A percentile compares a stretch with the other conserved stretches of the same genome.
These are phyloP conservation scores for Spisula subtruncata DNA, from an alignment of 2,888 invertebrate species.

Conservation along the genomic window DNA sequence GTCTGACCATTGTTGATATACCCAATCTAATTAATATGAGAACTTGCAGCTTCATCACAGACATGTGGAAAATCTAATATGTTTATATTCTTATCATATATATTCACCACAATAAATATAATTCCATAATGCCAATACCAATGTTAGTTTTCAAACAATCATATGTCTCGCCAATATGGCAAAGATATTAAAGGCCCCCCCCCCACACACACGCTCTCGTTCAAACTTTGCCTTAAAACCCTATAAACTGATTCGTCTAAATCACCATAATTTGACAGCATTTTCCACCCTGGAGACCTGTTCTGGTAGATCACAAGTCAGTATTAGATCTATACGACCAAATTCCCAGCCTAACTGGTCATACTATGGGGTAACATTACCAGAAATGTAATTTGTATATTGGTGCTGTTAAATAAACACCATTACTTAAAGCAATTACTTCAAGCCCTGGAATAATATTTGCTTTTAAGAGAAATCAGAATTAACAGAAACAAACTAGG, in stretches of 20 bases:
- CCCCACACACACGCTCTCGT: background rate
- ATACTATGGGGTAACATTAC: background rate
- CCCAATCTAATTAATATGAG: no score
- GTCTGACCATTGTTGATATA: no score
- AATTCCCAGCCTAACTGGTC: background rate
- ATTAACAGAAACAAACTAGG: background rate
- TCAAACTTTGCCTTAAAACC: background rate
- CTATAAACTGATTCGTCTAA: background rate
- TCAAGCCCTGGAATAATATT: background rate
- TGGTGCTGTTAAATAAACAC: conserved; percentile 5
- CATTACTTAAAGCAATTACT: background rate
- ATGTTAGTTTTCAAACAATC: background rate
- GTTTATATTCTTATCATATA: no score
- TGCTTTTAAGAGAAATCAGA: conserved; percentile 6
- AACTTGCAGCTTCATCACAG: no score
- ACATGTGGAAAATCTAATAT: no score
- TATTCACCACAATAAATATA: no score
- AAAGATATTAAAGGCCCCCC: background rate
- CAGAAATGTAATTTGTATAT: background rate
- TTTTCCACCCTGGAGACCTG: background rate
- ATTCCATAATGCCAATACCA: no score
- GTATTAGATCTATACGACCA: background rate
- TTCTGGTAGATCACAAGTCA: background rate
- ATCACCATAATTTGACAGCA: background rate
- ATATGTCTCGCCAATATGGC: background rate